A percentile compares a stretch with the other conserved stretches of the same genome.
Evolutionary conservation across 53 echinoderm and acorn worm genomes (phyloP).

Genomic region (Paelopatides confundens): DNA sequence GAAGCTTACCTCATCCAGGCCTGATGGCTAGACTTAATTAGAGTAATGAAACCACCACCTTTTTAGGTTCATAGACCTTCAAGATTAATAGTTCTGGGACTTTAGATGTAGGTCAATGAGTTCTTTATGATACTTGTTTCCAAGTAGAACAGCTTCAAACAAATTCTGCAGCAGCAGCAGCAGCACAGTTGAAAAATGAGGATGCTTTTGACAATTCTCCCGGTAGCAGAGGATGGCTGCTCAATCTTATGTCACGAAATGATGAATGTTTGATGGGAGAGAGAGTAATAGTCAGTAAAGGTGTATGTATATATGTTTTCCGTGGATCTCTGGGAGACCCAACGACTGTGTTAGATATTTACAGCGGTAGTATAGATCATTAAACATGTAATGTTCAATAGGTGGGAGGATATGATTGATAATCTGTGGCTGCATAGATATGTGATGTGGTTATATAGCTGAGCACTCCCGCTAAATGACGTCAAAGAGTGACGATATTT

Average conservation of each 20-base stretch:
- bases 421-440: too few relatives aligned
- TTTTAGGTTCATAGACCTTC: conserved; percentile 27
- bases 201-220: background rate
- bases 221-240: background rate
- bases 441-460: too few relatives aligned
- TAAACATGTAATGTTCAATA: too few relatives aligned
- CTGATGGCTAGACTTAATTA: background rate
- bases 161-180: background rate
- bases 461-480: too few relatives aligned
- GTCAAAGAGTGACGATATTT: too few relatives aligned
- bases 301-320: too few relatives aligned
- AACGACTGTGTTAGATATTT: too few relatives aligned
- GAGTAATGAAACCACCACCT: background rate
- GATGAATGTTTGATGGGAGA: background rate
- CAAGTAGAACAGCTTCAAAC: background rate
- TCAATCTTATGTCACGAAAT: background rate
- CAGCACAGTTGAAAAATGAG: background rate
- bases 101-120: conserved; percentile 22
- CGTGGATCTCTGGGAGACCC: too few relatives aligned
- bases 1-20: background rate
- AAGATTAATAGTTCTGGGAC: background rate
- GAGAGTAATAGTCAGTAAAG: too few relatives aligned
- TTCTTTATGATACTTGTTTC: conserved; percentile 25
- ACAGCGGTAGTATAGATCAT: too few relatives aligned
- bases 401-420: too few relatives aligned